Conservation (phyloP, 2,888 invertebrate species). For the Tolmerus cingulatus region DNA sequence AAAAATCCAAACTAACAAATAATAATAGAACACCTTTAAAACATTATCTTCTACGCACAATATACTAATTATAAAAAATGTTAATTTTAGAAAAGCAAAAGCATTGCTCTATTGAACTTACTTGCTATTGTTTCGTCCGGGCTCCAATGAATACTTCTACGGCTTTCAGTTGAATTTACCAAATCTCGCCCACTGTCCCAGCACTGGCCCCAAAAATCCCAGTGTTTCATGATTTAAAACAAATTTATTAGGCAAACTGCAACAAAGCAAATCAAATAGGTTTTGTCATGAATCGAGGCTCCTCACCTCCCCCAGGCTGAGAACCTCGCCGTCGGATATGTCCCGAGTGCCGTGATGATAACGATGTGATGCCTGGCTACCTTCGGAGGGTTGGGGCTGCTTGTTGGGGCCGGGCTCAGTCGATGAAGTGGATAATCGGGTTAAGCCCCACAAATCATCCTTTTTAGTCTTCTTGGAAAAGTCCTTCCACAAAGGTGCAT, state of each 20-base stretch:
- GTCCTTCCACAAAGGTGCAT: background rate
- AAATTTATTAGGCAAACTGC: background rate
- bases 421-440: background rate
- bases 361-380: background rate
- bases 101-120: background rate
- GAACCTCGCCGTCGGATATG: conserved; percentile 12
- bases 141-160: background rate
- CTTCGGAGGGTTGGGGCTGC: background rate
- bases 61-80: no score
- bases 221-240: background rate
- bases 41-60: no score
- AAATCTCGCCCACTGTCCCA: background rate
- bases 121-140: background rate
- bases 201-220: background rate
- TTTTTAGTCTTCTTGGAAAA: background rate
- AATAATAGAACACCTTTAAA: no score
- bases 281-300: conserved; percentile 1
- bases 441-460: background rate
- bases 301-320: conserved; percentile 21
- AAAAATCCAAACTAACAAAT: no score
- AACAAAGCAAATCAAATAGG: background rate
- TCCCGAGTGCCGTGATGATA: background rate
- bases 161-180: background rate
- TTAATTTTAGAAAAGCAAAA: no score
- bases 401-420: background rate